A percentile compares a stretch with the other conserved stretches of the same genome.
Conservation (phyloP, 2,888 invertebrate genomes). For the Ischnura elegans region DNA sequence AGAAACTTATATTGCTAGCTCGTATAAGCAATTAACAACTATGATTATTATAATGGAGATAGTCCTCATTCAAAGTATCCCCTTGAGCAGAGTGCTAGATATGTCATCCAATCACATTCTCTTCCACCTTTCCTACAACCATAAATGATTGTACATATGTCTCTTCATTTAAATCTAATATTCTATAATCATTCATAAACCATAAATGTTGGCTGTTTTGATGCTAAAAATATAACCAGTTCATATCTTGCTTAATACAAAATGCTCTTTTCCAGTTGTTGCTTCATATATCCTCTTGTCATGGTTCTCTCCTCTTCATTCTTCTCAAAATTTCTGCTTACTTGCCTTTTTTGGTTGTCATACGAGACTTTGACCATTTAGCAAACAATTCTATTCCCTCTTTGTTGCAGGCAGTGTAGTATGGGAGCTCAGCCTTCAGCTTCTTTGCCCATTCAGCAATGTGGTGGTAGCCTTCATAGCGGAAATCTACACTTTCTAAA, state of each 20-base stretch:
- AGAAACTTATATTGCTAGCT: slow-evolving; percentile 30
- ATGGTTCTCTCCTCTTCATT: not conserved
- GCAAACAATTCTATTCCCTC: slow-evolving; percentile 73
- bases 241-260: slow-evolving; percentile 39
- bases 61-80: slow-evolving; percentile 32
- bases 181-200: slow-evolving; percentile 37
- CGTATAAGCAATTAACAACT: slow-evolving; percentile 53
- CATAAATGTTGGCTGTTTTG: slow-evolving; percentile 32
- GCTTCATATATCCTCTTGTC: not conserved
- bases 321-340: not conserved
- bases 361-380: slow-evolving; percentile 71
- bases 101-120: slow-evolving; percentile 66
- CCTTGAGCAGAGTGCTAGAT: slow-evolving; percentile 64
- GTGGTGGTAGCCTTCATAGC: slow-evolving; percentile 73
- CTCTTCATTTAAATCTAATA: slow-evolving; percentile 43
- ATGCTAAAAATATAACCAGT: slow-evolving; percentile 29
- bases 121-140: slow-evolving; percentile 40
- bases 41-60: slow-evolving; percentile 27
- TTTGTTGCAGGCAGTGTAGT: slow-evolving; percentile 73
- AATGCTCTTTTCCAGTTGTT: not conserved
- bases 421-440: slow-evolving; percentile 73
- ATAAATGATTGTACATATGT: slow-evolving; percentile 46
- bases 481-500: slow-evolving; percentile 74
- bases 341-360: slow-evolving; percentile 49
- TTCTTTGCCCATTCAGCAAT: slow-evolving; percentile 72